These are phyloP conservation scores for Candidula unifasciata DNA, from an alignment of 2,888 invertebrate genomes.

Conservation along the genomic window DNA sequence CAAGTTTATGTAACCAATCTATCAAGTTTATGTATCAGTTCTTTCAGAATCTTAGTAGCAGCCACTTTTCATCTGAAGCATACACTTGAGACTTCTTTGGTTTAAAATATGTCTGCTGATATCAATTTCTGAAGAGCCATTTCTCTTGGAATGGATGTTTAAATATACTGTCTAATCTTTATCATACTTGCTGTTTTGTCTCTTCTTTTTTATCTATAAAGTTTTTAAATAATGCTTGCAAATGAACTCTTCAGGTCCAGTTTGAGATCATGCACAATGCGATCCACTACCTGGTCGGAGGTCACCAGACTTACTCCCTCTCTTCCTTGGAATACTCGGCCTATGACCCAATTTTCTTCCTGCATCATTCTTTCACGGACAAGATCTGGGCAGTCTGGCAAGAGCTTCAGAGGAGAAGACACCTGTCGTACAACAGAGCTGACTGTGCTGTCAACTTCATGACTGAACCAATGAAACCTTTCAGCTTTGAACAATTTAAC, in stretches of 20 bases:
- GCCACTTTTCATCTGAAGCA: too few relatives aligned
- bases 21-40: too few relatives aligned
- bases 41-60: too few relatives aligned
- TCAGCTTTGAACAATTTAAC: conserved; percentile 39
- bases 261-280: conserved; percentile 57
- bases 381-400: conserved; percentile 60
- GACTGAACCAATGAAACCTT: conserved; percentile 52
- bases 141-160: too few relatives aligned
- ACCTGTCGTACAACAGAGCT: conserved; percentile 53
- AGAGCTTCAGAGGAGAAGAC: conserved; percentile 56
- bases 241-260: conserved; percentile 42
- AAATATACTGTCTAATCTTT: too few relatives aligned
- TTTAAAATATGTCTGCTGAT: too few relatives aligned
- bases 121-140: too few relatives aligned
- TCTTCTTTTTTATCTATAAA: too few relatives aligned
- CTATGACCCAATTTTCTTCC: conserved; percentile 59
- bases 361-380: conserved; percentile 57
- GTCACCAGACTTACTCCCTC: conserved; percentile 52
- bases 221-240: too few relatives aligned
- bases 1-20: too few relatives aligned
- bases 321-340: conserved; percentile 58
- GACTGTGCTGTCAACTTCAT: conserved; percentile 57
- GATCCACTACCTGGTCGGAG: conserved; percentile 56
- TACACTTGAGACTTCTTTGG: too few relatives aligned
- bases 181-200: too few relatives aligned